Evolutionary conservation across 2,888 invertebrate genomes (phyloP), one percentile per base, ranked within the genome.

Genomic region (Microchrysa polita): DNA sequence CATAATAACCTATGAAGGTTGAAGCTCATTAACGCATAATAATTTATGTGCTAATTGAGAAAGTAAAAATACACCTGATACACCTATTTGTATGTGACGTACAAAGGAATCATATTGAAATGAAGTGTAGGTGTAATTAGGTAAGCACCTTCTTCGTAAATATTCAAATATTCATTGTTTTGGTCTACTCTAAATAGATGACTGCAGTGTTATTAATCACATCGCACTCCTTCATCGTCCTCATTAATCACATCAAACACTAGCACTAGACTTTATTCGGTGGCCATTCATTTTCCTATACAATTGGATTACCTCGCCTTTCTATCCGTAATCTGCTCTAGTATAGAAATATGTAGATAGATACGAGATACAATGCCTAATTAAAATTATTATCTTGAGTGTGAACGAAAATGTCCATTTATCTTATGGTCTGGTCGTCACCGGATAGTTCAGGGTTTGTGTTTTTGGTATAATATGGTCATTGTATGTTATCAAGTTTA

Each of bases 351-450:
- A n/a, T n/a, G n/a, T n/a, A n/a, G n/a, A n/a, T n/a, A n/a, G n/a
- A 48, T n/a, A 12, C 48, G 7, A 42, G 12, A 12, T 4, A 48
- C 48, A 48, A 48, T 48, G 16, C 14, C 48, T 48, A 48, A 48
- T 48, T 48, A 48, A 48, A 48, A 48, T 48, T n/a, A 48, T 48
- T 48, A 48, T 48, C 48, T 48, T 48, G 48, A n/a, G 14, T n/a
- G 48, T n/a, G 48, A 12, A 48, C 48, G 48, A 48, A 48, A 48
- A 48, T n/a, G 48, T n/a, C 16, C 48, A 48, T 48, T n/a, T 2
- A 5, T 48, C 2, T 48, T 48, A 48, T n/a, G 14, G 16, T n/a
- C 48, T n/a, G 14, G 16, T n/a, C 48, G 48, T 34, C 27, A 34
- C 48, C 12, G 14, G 2, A 48, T 12, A 48, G 4, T 48, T 48